Base-by-base conservation (phyloP, 2,888 invertebrate genomes). In the Cosmia trapezina region DNA sequence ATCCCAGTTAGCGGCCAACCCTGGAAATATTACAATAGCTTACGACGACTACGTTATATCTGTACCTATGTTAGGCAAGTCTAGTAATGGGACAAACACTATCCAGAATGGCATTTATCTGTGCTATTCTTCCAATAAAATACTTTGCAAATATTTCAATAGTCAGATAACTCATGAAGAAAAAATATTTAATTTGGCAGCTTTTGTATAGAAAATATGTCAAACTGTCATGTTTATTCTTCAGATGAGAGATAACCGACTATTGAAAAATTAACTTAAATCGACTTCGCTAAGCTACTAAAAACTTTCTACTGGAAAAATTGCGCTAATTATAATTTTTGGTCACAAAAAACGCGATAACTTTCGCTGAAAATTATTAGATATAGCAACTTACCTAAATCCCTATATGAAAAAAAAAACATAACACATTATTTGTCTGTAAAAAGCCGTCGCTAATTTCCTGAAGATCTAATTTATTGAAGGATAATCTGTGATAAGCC, bases 21-120 rank as follows among this genome's bases (percentile, higher is more conserved):
- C 57, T 56, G 64, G 47, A 76, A 78, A 79, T 83, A 86, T 82
- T 73, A 72, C 69, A 80, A 83, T 72, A 72, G 71, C 63, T 70
- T 66, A 54, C 56, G 17, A 57, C 22, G 22, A 69, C 56, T 37
- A 37, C 37, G 37, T 37, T 6, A 2, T 37, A 37, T 57, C 28
- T n/a, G 28, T 28, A 28, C n/a, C n/a, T 37, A 65, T 22, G 28
- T 49, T 65, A 12, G 33, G 33, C 14, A 56, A 64, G 54, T 45
- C 47, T 57, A 43, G 4, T 19, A 43, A 62, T 57, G n/a, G 22
- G 9, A 41, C 28, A 57, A 43, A 1, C 28, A 47, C 56, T 54
- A 65, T 81, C 45, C 37, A 22, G 11, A 49, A 56, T 51, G 1
- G 11, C 6, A 72, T 14, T 54, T 45, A 45, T 54, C 33, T 61